Percentiles rank a stretch among this genome's conserved stretches.
These are phyloP conservation scores for Stictocephala bisonia DNA, from an alignment of 2,888 invertebrate species.

Conservation along the genomic window DNA sequence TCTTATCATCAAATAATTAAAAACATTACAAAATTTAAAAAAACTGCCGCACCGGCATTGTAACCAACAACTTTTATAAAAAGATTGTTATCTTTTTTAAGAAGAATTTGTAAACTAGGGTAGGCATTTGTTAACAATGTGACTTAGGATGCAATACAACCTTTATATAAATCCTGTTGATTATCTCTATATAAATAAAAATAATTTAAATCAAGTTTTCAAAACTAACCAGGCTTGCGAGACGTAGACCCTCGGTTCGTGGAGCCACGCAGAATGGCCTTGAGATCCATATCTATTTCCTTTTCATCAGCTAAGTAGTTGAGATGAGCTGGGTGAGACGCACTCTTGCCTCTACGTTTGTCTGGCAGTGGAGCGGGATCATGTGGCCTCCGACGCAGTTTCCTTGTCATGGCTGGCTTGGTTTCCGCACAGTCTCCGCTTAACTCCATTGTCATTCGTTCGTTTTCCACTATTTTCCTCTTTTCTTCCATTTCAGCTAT, in stretches of 20 bases:
- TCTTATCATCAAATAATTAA: too few relatives aligned
- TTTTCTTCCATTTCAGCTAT: constrained; percentile 94
- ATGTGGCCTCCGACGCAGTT: constrained; percentile 86
- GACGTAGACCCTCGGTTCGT: constrained; percentile 64
- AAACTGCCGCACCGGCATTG: too few relatives aligned
- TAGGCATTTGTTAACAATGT: too few relatives aligned
- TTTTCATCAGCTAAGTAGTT: constrained; percentile 89
- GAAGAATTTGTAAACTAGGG: too few relatives aligned
- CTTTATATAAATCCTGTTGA: too few relatives aligned
- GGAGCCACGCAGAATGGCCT: constrained; percentile 76
- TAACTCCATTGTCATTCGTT: constrained; percentile 88
- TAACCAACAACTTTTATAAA: too few relatives aligned
- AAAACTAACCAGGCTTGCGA: constrained; percentile 67
- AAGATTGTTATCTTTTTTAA: too few relatives aligned
- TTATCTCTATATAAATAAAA: too few relatives aligned
- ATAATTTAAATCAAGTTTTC: too few relatives aligned
- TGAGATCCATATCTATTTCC: constrained; percentile 88
- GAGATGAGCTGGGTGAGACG: constrained; percentile 78
- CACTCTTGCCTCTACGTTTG: constrained; percentile 83
- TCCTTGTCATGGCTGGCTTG: constrained; percentile 96
- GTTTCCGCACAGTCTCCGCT: constrained; percentile 58
- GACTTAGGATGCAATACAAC: too few relatives aligned
- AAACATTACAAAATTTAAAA: too few relatives aligned
- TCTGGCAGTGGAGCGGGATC: constrained; percentile 89
- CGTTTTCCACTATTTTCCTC: constrained; percentile 87